These are phyloP conservation scores for Galeruca laticollis DNA, from an alignment of 2,888 invertebrate genomes.

Conservation along the genomic window DNA sequence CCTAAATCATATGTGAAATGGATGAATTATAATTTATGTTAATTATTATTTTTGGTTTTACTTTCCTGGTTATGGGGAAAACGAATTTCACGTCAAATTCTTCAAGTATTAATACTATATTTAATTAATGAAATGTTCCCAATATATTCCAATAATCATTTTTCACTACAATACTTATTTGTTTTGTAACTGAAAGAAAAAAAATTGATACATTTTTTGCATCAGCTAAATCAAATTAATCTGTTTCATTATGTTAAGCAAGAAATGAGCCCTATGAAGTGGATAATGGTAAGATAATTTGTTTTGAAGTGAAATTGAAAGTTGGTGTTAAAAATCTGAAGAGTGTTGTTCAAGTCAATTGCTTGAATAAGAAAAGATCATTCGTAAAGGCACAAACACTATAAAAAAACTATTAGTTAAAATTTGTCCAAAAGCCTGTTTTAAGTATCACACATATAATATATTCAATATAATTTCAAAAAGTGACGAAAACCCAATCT, in stretches of 20 bases:
- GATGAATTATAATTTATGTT: no score
- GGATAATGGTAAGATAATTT: not conserved
- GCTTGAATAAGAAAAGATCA: conserved; percentile 25
- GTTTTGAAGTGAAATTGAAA: not conserved
- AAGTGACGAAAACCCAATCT: conserved; percentile 22
- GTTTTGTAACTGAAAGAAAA: no score
- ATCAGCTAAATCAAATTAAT: not conserved
- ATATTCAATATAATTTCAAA: conserved; percentile 31
- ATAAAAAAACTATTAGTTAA: conserved; percentile 37
- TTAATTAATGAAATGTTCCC: no score
- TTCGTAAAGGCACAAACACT: conserved; percentile 40
- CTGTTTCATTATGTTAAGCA: not conserved
- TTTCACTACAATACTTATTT: no score
- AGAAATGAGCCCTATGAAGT: not conserved
- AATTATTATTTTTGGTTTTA: no score
- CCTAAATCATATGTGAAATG: no score
- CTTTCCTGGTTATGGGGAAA: no score
- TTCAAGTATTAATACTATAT: no score
- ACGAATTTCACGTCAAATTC: no score
- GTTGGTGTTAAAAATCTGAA: not conserved
- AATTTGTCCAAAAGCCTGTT: conserved; percentile 42
- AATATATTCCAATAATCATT: no score
- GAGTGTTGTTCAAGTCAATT: conserved; percentile 4
- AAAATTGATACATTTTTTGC: not conserved
- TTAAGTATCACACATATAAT: conserved; percentile 42